Evolutionary conservation across 1,140 invertebrate species (phyloP).

Genomic region (Bombus picipes): DNA sequence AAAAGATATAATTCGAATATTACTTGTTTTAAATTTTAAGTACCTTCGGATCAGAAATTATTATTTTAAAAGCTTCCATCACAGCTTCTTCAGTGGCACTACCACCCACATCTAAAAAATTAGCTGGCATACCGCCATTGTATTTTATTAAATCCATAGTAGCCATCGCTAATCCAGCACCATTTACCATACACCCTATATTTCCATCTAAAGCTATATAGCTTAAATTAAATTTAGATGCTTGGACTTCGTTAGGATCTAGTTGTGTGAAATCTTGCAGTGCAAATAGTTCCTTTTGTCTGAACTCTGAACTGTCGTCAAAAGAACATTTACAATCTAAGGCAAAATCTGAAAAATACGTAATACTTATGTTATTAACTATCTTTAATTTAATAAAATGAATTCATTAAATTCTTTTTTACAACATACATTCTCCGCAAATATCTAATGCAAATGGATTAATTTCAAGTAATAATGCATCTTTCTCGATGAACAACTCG

Average conservation of each 20-base stretch:
- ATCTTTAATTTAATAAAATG: not conserved
- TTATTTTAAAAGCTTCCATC: conserved; percentile 96
- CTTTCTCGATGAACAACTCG: conserved; percentile 93
- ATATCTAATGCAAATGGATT: conserved; percentile 98
- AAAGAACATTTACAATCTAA: conserved; percentile 97
- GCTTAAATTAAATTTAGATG: conserved; percentile 92
- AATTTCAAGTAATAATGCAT: conserved; percentile 96
- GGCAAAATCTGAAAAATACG: conserved; percentile 89
- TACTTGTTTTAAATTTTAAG: conserved; percentile 80
- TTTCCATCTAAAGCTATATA: conserved; percentile 98
- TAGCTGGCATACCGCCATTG: conserved; percentile 96
- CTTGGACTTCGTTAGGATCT: conserved; percentile 84
- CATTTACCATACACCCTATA: conserved; percentile 94
- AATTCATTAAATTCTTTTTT: not conserved
- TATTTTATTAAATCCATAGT: conserved; percentile 98
- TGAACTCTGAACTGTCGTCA: conserved; percentile 97
- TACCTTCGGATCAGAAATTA: conserved; percentile 93
- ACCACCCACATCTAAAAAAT: conserved; percentile 98
- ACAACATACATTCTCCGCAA: conserved; percentile 89
- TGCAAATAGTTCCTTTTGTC: conserved; percentile 95
- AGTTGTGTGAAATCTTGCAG: conserved; percentile 93
- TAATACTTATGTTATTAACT: not conserved
- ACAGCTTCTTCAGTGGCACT: conserved; percentile 96
- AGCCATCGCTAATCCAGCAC: conserved; percentile 98
- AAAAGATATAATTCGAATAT: not conserved